Evolutionary conservation across 2,888 invertebrate species (phyloP), one percentile per base, ranked within the genome.

Genomic region (Drosophila yooni): DNA sequence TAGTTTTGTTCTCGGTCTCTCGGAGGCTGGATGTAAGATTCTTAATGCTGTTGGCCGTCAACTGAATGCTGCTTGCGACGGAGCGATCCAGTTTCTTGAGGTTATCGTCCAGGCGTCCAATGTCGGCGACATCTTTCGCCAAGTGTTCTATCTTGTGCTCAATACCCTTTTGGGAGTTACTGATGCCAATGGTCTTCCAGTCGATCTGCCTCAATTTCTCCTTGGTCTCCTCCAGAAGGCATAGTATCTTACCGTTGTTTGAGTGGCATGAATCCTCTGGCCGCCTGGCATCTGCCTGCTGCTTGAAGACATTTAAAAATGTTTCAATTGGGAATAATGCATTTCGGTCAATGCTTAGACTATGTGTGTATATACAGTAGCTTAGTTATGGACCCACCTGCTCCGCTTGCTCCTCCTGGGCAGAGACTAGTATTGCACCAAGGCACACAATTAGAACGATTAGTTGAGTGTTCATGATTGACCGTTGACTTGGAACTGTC

Each of bases 101-200:
- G 5, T 33, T 69, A 25, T 56, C 33, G n/a, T 84, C 85, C 13
- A 85, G 15, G 2, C 56, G 8, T 0, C 10, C 62, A 56, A 85
- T 80, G 0, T 52, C 62, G 2, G 53, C 58, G 0, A 88, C 40
- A 18, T 88, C 80, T 1, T 63, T 53, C 0, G 64, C 60, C 43
- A 82, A 52, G 2, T 50, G 29, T 13, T 54, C 66, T n/a, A 89
- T 21, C 18, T 88, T 81, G 8, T 50, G 48, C 52, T 89, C 86
- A 51, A 89, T 76, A 18, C 72, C 81, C 54, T 82, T 79, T 25
- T 89, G 83, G 8, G 59, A 31, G 29, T 63, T 56, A 38, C 60
- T 63, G 1, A 85, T 46, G 27, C 33, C 48, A 11, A 31, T n/a
- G 0, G 58, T 58, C 11, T 71, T 69, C 1, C n/a, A 21, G 11